These are phyloP conservation scores for Blennius ocellaris DNA, from an alignment of 2,113 vertebrate genomes.

Conservation along the genomic window DNA sequence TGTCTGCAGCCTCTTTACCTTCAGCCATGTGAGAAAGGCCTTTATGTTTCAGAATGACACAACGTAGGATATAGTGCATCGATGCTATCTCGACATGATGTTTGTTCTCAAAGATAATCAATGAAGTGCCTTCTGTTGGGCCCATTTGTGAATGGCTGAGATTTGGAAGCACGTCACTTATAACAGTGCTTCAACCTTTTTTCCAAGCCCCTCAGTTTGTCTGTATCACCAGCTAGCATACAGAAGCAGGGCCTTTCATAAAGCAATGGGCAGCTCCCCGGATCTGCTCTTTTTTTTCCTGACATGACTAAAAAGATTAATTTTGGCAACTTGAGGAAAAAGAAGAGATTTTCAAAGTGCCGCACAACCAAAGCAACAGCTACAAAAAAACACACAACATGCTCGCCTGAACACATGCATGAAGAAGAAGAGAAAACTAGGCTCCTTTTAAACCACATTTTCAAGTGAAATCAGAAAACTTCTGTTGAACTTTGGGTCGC, in stretches of 20 bases:
- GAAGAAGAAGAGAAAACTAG: too few relatives aligned
- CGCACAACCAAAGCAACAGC: too few relatives aligned
- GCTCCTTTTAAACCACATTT: too few relatives aligned
- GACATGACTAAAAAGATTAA: background rate
- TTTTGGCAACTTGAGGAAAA: constrained; percentile 2
- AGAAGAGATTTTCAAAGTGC: background rate
- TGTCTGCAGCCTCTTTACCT: background rate
- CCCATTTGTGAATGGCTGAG: background rate
- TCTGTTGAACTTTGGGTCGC: too few relatives aligned
- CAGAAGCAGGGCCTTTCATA: too few relatives aligned
- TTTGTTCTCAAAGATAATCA: background rate
- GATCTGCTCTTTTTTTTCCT: too few relatives aligned
- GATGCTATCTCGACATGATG: constrained; percentile 4
- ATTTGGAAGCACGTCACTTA: constrained; percentile 4
- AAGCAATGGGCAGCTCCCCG: too few relatives aligned
- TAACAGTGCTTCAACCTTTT: background rate
- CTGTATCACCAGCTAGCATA: too few relatives aligned
- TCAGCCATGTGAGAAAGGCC: constrained; percentile 11
- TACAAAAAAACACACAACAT: too few relatives aligned
- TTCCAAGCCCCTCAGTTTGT: too few relatives aligned
- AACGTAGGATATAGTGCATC: constrained; percentile 6
- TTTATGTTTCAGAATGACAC: constrained; percentile 2
- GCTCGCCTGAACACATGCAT: too few relatives aligned
- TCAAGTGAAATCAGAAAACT: too few relatives aligned
- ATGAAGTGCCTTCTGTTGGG: background rate